Percentiles rank a stretch among this genome's conserved stretches.
phyloP scores from a whole-genome alignment of 2,113 vertebrate species.

The Leucopsar rothschildi region DNA sequence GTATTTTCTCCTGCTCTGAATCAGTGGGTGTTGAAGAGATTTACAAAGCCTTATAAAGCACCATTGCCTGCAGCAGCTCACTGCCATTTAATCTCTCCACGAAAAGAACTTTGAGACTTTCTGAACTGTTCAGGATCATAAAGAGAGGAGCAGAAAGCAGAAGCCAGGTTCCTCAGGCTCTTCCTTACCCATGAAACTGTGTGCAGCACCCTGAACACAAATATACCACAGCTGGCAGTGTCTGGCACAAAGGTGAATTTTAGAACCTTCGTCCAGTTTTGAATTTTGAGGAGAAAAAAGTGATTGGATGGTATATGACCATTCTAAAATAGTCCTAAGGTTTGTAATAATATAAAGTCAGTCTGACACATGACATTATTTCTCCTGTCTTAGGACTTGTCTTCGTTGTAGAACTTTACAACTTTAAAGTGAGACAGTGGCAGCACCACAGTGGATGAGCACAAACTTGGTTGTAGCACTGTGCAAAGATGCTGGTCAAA shows the following conservation, averaged over 20 bases:
- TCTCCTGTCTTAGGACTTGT: neutral
- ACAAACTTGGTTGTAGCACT: neutral
- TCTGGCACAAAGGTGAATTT: neutral
- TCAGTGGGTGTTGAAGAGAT: neutral
- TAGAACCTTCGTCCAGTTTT: neutral
- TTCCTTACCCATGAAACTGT: neutral
- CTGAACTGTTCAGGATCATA: neutral
- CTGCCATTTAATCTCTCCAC: neutral
- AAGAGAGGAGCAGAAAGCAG: neutral
- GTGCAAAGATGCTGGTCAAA: neutral
- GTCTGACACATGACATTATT: neutral
- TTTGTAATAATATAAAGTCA: neutral
- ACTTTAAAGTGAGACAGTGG: neutral
- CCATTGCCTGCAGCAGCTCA: neutral
- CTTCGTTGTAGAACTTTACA: neutral
- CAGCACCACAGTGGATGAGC: neutral
- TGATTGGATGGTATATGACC: neutral
- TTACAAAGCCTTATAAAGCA: neutral
- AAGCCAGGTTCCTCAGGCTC: neutral
- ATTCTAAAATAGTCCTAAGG: neutral
- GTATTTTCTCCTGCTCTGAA: neutral
- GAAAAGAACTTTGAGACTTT: neutral
- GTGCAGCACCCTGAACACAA: neutral
- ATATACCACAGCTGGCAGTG: neutral
- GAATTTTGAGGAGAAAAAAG: neutral